Base-by-base conservation (phyloP, 2,113 vertebrate genomes). In the Dipodomys merriami region DNA sequence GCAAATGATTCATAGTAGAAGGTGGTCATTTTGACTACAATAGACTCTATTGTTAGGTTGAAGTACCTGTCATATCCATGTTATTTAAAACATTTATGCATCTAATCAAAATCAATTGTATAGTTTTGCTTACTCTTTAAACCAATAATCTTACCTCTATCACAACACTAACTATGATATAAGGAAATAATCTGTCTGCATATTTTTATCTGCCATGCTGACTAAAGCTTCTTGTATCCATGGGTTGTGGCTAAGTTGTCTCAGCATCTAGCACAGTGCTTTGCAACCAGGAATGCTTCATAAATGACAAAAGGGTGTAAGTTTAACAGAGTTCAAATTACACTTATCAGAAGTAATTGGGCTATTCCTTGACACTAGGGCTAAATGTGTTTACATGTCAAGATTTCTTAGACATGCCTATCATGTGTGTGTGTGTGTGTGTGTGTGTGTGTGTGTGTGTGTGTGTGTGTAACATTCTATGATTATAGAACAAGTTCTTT, bases 341-440 rank as follows among this genome's bases (percentile, higher is more conserved):
- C 5, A 29, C 64, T 88, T 64, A 77, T 27, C 77, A 84, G 64
- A 81, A 60, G n/a, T 53, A 68, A 86, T 29, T 91, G 57, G 90
- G 30, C 64, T 95, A 30, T 89, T 96, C 90, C 60, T 81, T 64
- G 20, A 68, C 68, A 88, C 79, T 83, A 49, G 57, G 39, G n/a
- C 83, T 86, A 88, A 44, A 86, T 62, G 3, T 78, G 44, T 83
- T 78, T 84, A 64, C 72, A 80, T 86, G 49, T 25, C 76, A 62
- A 69, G 4, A 57, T 88, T 95, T 94, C 84, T 96, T 88, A 95
- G 76, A 77, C 60, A 78, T 93, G 4, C 30, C 85, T 15, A 93
- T 62, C 39, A 62, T 27, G 13, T 46, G 25, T 76, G 39, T 30
- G 30, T 88, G 80, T 39, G 39, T 39, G 39, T 39, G 35, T 39